Base-by-base conservation (phyloP, 1,140 invertebrate species). In the Cydia splendana region DNA sequence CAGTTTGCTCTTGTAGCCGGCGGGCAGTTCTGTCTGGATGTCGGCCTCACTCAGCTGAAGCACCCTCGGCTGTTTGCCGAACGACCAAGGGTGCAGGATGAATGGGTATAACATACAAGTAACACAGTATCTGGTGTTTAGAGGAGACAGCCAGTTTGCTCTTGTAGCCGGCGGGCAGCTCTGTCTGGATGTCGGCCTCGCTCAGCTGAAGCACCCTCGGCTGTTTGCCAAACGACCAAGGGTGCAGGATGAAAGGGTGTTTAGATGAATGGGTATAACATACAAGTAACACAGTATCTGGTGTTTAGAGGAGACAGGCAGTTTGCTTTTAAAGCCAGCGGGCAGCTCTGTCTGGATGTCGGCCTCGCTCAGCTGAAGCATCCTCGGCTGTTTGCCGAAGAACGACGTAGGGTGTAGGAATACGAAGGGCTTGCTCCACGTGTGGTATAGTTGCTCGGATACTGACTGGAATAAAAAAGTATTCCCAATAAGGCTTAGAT, bases 381-480 rank as follows among this genome's bases (percentile, higher is more conserved):
- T 88, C 79, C 98, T 96, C 0, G 97, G 96, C 84, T 98, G 95
- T 81, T 95, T 96, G 65, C 97, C 96, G 91, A 99, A 99, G 87
- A 97, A 96, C 76, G 97, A 96, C 84, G 97, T 98, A 0, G 98
- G 98, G 91, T 99, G 98, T 2, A 99, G 94, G 69, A 97, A 96
- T 3, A 98, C 95, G 87, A 97, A 99, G 0, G 97, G 96, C 89
- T 99, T 99, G 28, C 95, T 96, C 93, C 96, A 96, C 0, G 98
- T 99, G 88, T 99, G 98, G 91, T 98, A 99, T 30, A 98, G 93
- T 88, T 98, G 98, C 81, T 99, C 98, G n/a, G 95, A 96, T 18
- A 96, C 95, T 42, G 96, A 95, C 95, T 97, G 82, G 4, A 85
- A 85, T n/a, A 18, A 7, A 20, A 45, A 38, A 76, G 48, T 7